phyloP scores from a whole-genome alignment of 2,888 invertebrate species.

The Hololepta plana region DNA sequence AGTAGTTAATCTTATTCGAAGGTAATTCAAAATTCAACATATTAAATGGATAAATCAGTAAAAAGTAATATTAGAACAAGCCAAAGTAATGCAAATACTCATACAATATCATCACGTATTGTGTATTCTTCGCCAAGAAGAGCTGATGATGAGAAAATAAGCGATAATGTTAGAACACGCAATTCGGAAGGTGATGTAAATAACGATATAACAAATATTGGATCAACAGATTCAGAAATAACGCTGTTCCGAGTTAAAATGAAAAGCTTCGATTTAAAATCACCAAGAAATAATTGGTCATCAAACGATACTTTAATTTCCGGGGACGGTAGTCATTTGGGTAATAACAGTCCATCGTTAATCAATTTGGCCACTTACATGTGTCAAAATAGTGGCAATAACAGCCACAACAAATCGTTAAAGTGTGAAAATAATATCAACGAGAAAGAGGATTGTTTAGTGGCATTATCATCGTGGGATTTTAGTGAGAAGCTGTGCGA shows the following conservation, averaged over 20 bases:
- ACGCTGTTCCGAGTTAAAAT: conserved; percentile 36
- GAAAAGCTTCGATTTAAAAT: conserved; percentile 19
- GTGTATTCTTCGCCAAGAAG: too few relatives aligned
- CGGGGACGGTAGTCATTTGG: conserved; percentile 37
- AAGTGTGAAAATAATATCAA: too few relatives aligned
- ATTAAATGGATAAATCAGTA: too few relatives aligned
- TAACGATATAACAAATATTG: conserved; percentile 19
- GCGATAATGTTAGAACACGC: conserved; percentile 11
- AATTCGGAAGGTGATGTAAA: conserved; percentile 15
- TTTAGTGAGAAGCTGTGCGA: conserved; percentile 13
- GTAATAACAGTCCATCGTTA: conserved; percentile 36
- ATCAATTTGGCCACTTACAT: conserved; percentile 40
- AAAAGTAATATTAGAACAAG: too few relatives aligned
- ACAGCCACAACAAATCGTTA: too few relatives aligned
- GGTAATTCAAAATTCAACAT: too few relatives aligned
- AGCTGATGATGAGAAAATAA: too few relatives aligned
- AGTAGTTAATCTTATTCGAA: too few relatives aligned
- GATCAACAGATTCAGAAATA: conserved; percentile 40
- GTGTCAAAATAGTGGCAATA: too few relatives aligned
- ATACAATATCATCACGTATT: too few relatives aligned
- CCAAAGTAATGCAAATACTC: too few relatives aligned
- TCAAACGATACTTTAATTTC: too few relatives aligned
- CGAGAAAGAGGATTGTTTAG: conserved; percentile 30
- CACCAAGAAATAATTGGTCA: conserved; percentile 22
- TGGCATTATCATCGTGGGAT: conserved; percentile 40